Evolutionary conservation across 2,797 vertebrate species (phyloP).

Genomic region (Orestias chungarensis): DNA sequence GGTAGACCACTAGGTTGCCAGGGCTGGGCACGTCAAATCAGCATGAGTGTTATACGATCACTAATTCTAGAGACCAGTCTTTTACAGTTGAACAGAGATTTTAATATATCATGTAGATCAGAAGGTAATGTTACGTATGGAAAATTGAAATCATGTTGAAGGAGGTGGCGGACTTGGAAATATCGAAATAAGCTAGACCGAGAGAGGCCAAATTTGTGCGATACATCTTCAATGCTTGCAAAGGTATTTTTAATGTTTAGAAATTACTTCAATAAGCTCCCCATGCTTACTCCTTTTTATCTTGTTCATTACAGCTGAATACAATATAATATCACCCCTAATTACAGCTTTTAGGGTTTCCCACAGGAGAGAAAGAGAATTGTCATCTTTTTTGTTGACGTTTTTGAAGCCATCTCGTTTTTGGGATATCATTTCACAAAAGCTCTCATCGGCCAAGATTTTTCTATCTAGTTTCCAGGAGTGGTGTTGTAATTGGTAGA

Average conservation of each 20-base stretch:
- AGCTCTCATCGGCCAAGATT: rapidly evolving
- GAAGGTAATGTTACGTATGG: neutral
- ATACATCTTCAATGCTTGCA: too few species aligned
- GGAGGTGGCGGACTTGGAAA: neutral
- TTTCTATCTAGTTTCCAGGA: neutral
- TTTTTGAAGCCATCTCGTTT: conserved; percentile 9
- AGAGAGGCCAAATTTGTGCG: neutral
- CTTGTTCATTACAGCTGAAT: neutral
- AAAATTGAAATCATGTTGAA: neutral
- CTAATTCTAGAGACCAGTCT: neutral
- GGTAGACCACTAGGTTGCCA: neutral
- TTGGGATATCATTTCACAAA: conserved; percentile 4
- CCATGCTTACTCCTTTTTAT: neutral
- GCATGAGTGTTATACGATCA: neutral
- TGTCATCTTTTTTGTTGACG: neutral
- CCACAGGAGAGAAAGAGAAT: neutral
- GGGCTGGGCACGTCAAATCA: neutral
- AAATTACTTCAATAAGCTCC: neutral
- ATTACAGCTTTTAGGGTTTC: conserved; percentile 5
- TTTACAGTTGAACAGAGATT: neutral
- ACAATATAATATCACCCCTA: neutral
- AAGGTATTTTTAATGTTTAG: too few species aligned
- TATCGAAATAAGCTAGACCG: neutral
- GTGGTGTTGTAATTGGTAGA: neutral
- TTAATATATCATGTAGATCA: neutral